These are phyloP conservation scores for Theropithecus gelada DNA, from an alignment of 2,113 vertebrate species.

Conservation along the genomic window DNA sequence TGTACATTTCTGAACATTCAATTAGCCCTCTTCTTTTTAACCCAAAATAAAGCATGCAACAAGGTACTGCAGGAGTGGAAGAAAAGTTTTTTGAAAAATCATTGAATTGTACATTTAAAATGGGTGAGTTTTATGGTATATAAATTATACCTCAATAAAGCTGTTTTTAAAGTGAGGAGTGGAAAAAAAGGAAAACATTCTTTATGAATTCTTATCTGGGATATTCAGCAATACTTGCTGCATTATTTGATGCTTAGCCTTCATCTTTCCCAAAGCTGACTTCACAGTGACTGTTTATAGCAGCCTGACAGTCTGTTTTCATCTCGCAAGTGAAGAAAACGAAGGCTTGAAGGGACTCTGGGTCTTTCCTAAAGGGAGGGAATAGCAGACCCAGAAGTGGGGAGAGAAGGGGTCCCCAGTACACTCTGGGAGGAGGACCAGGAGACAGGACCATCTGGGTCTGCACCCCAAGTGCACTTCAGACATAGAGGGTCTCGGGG, in stretches of 20 bases:
- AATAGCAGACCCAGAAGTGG: background rate
- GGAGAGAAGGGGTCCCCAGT: background rate
- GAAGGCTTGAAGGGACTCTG: background rate
- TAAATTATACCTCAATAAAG: background rate
- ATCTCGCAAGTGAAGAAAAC: background rate
- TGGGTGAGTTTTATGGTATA: background rate
- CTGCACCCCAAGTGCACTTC: background rate
- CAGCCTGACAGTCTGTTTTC: background rate
- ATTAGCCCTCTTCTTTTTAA: background rate
- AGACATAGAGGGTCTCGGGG: background rate
- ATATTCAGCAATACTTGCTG: background rate
- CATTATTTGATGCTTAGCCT: background rate
- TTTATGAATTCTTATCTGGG: background rate
- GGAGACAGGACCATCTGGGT: too few species aligned
- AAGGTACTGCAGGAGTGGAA: background rate
- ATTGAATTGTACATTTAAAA: background rate
- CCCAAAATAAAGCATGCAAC: background rate
- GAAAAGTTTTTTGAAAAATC: constrained; percentile 16
- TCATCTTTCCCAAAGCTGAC: background rate
- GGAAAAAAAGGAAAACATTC: background rate
- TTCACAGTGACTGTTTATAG: background rate
- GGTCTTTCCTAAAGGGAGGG: background rate
- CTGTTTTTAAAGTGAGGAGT: background rate
- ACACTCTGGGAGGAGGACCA: background rate
- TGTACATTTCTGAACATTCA: background rate